Base-by-base conservation (phyloP, 2,113 vertebrate species). In the Desmodus rotundus region DNA sequence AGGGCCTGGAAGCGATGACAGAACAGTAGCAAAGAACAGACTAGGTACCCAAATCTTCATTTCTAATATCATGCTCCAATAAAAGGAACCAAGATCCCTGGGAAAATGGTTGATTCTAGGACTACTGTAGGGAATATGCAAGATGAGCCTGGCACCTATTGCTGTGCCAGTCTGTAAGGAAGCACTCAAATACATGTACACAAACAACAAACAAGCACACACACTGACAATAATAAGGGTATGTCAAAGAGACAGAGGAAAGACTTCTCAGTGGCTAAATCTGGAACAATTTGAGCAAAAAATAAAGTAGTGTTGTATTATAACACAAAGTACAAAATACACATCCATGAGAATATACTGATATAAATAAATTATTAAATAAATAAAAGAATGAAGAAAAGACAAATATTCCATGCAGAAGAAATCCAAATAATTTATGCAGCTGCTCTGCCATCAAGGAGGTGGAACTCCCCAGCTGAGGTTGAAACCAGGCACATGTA, bases 261-360 rank as follows among this genome's bases (percentile, higher is more conserved):
- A 33, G 45, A 70, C 41, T 2, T 38, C n/a, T 31, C 36, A 80
- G 3, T 20, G 24, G 13, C 15, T 36, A 87, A 93, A 65, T 5
- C 41, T 63, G 31, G 16, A 89, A 61, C 15, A 63, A 56, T 86
- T 58, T 52, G 26, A 93, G 11, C 6, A 76, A 81, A 87, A 74
- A 65, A 82, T 88, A 77, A 76, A 87, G 1, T 20, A 58, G 24
- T 28, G 50, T 15, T 73, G 3, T 12, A 72, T 72, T 73, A 83
- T 45, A 84, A 50, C 22, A n/a, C 58, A 94, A 94, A 61, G 36
- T 63, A 63, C 47, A 82, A 92, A 83, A 84, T 68, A 87, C 92
- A 36, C 22, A 47, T 33, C n/a, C 26, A 31, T 28, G 8, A 26
- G 9, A 47, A 8, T 26, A 54, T 52, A 47, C 3, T 68, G 41